A percentile compares a stretch with the other conserved stretches of the same genome.
Conservation (phyloP, 2,113 vertebrate genomes). For the Sminthopsis crassicaudata region DNA sequence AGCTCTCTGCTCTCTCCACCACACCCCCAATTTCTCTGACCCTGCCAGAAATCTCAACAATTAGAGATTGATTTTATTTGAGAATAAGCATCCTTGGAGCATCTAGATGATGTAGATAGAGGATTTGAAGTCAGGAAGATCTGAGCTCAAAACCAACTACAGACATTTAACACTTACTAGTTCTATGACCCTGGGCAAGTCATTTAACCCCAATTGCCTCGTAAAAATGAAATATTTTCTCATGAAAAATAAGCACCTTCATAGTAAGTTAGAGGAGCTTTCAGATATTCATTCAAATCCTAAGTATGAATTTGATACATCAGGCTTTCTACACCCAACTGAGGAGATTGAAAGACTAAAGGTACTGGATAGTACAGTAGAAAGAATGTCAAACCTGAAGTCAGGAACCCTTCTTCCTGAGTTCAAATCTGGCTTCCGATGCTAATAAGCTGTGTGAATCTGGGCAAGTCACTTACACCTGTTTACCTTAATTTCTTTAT, state of each 20-base stretch:
- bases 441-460: not conserved
- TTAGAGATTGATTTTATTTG: not conserved
- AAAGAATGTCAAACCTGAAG: not conserved
- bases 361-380: too few species aligned
- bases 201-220: too few species aligned
- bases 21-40: not conserved
- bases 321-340: not conserved
- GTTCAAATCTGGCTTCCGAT: not conserved
- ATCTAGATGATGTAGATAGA: too few species aligned
- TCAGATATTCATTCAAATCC: not conserved
- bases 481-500: not conserved
- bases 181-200: too few species aligned
- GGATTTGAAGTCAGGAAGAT: too few species aligned
- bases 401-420: not conserved
- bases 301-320: not conserved
- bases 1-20: not conserved
- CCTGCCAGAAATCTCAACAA: not conserved
- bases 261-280: not conserved
- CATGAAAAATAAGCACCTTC: not conserved
- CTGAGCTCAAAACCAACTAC: too few species aligned
- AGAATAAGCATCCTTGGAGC: not conserved
- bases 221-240: too few species aligned
- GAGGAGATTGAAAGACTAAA: not conserved
- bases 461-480: not conserved
- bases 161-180: too few species aligned